phyloP scores from a whole-genome alignment of 2,113 vertebrate species.

The Benitochromis conjunctus region DNA sequence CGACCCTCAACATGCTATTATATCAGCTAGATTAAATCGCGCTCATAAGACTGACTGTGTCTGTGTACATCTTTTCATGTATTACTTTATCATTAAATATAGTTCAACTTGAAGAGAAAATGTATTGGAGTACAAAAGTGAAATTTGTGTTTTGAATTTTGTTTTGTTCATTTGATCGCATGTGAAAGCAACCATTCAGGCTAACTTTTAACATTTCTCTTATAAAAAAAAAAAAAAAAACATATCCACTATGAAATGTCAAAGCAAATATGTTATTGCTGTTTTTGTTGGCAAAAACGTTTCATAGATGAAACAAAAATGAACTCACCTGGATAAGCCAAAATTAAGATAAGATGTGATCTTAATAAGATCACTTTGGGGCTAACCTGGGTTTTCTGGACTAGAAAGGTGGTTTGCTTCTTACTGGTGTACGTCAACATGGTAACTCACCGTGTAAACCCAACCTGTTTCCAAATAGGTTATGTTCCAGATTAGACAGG shows the following conservation, averaged over 20 bases:
- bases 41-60: not conserved
- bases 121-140: not conserved
- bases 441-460: not conserved
- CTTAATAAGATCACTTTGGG: too few relatives aligned
- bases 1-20: not conserved
- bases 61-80: not conserved
- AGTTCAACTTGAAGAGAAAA: not conserved
- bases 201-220: not conserved
- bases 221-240: not conserved
- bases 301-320: not conserved
- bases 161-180: not conserved
- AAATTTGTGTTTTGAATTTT: not conserved
- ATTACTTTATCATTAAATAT: not conserved
- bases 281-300: not conserved
- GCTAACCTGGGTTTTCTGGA: accelerated
- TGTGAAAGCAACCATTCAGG: not conserved
- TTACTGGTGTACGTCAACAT: not conserved
- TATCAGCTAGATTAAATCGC: not conserved
- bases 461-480: not conserved
- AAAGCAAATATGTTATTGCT: not conserved
- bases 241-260: not conserved
- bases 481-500: not conserved
- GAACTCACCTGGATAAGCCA: too few relatives aligned
- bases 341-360: too few relatives aligned
- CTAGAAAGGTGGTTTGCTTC: not conserved